Percentiles rank a stretch among this genome's conserved stretches.
phyloP scores from a whole-genome alignment of 2,888 invertebrate species.

The Crematogaster levior region DNA sequence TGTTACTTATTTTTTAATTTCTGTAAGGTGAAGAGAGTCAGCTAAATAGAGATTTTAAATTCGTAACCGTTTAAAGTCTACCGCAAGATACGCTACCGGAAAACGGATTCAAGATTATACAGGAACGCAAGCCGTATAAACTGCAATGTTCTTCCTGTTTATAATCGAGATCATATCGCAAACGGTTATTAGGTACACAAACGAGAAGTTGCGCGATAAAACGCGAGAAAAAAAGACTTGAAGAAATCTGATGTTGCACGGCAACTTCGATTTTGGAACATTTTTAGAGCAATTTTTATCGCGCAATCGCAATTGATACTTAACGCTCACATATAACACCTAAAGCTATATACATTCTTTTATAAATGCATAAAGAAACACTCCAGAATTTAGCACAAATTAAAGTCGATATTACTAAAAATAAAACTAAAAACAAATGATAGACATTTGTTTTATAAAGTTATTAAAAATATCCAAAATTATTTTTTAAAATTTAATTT shows the following conservation, averaged over 20 bases:
- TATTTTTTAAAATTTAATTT: neutral
- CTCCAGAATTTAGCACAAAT: neutral
- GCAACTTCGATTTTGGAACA: neutral
- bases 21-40: too few species aligned
- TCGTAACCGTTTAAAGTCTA: neutral
- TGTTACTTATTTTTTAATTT: too few species aligned
- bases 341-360: neutral
- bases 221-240: neutral
- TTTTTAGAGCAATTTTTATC: too few species aligned
- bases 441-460: neutral
- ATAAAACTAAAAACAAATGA: neutral
- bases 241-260: neutral
- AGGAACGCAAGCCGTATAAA: slow-evolving; percentile 45
- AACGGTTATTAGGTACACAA: slow-evolving; percentile 18
- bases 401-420: neutral
- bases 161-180: slow-evolving; percentile 50
- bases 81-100: slow-evolving; percentile 67
- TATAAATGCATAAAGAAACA: neutral
- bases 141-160: slow-evolving; percentile 65
- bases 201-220: slow-evolving; percentile 24
- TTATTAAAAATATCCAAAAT: neutral
- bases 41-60: too few species aligned
- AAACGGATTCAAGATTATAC: slow-evolving; percentile 67
- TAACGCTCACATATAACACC: too few species aligned
- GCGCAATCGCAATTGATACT: neutral